Conservation (phyloP, 2,113 vertebrate species). For the Malurus elegans region DNA sequence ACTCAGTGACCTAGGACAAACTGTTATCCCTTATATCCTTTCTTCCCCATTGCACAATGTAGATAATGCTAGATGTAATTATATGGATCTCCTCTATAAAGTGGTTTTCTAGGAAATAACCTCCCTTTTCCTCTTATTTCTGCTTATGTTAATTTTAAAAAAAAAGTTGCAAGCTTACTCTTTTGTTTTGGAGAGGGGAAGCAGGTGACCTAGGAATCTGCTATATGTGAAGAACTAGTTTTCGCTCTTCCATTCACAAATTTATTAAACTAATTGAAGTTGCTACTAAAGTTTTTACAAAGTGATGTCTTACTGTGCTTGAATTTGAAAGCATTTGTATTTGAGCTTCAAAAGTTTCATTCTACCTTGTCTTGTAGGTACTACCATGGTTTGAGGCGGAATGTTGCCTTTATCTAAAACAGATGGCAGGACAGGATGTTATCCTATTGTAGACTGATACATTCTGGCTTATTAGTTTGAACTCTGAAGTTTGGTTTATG, state of each 20-base stretch:
- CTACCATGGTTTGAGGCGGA: background rate
- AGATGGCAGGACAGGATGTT: background rate
- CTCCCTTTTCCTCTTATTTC: too few relatives aligned
- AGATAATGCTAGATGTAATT: background rate
- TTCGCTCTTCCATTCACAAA: background rate
- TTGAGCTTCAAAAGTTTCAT: background rate
- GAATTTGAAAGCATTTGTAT: background rate
- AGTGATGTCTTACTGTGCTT: background rate
- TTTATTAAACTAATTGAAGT: background rate
- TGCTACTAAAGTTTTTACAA: background rate
- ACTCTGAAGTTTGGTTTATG: background rate
- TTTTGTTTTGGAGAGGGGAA: background rate
- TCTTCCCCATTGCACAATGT: background rate
- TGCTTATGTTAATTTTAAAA: background rate
- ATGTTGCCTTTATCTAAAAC: background rate
- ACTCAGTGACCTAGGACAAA: background rate
- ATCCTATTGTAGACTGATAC: background rate
- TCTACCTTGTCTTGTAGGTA: background rate
- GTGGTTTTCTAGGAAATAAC: background rate
- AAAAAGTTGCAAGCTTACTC: background rate
- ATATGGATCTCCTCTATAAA: background rate
- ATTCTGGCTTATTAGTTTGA: background rate
- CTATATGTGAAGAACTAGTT: background rate
- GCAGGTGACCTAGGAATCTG: background rate
- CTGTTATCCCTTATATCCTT: background rate